Percentiles rank a stretch among this genome's conserved stretches.
Conservation (phyloP, 2,888 invertebrate genomes). For the Spodoptera picta region DNA sequence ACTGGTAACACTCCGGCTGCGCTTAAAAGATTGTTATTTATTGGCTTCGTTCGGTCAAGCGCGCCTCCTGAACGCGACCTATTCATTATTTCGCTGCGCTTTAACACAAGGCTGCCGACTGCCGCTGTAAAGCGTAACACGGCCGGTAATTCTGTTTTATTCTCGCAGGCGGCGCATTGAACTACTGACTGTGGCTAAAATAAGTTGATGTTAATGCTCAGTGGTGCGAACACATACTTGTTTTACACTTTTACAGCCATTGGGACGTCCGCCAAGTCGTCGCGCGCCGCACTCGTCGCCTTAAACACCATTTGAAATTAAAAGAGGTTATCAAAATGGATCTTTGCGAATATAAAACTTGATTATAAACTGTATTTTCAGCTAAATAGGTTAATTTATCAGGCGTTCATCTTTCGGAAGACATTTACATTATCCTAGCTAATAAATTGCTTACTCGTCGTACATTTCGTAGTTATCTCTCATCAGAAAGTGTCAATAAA, state of each 20-base stretch:
- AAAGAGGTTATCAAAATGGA: conserved; percentile 41
- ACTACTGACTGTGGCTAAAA: conserved; percentile 33
- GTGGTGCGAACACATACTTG: conserved; percentile 42
- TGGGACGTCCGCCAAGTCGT: conserved; percentile 55
- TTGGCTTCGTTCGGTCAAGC: conserved; percentile 30
- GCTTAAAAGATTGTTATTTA: conserved; percentile 55
- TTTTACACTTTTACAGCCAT: conserved; percentile 51
- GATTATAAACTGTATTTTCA: conserved; percentile 50
- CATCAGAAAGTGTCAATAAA: conserved; percentile 45
- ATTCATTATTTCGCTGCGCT: conserved; percentile 29
- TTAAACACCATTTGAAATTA: conserved; percentile 40
- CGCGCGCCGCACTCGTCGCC: conserved; percentile 28
- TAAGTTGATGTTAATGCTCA: conserved; percentile 41
- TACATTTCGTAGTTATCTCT: conserved; percentile 41
- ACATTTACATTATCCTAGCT: conserved; percentile 60
- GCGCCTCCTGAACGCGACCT: conserved; percentile 15
- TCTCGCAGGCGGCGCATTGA: conserved; percentile 16
- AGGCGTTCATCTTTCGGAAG: conserved; percentile 51
- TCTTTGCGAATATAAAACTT: conserved; percentile 50
- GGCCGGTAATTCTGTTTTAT: conserved; percentile 2
- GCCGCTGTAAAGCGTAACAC: conserved; percentile 15
- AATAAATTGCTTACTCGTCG: conserved; percentile 58
- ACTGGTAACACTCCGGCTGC: conserved; percentile 41
- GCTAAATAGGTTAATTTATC: conserved; percentile 58
- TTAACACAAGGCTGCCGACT: conserved; percentile 16